Evolutionary conservation across 2,797 vertebrate species (phyloP).

Genomic region (Poecilia gillii): DNA sequence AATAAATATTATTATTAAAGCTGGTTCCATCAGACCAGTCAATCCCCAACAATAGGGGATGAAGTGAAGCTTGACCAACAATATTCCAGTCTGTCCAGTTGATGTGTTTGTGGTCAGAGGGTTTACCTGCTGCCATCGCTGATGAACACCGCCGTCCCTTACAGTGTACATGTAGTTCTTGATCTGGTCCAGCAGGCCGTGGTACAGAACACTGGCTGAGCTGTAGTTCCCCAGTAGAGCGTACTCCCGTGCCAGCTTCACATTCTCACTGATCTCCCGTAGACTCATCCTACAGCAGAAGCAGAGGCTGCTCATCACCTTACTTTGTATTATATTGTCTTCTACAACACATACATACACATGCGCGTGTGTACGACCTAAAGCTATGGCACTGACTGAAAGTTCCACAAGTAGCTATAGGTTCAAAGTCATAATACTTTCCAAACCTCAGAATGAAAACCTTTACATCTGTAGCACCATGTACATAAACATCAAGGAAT

Average conservation of each 20-base stretch:
- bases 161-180: slow-evolving; percentile 88
- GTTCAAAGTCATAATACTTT: background rate
- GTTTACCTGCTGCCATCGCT: slow-evolving; percentile 94
- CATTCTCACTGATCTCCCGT: slow-evolving; percentile 94
- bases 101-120: background rate
- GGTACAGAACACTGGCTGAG: slow-evolving; percentile 93
- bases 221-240: slow-evolving; percentile 96
- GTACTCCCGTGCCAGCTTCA: slow-evolving; percentile 96
- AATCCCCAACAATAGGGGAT: background rate
- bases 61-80: background rate
- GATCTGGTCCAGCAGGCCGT: slow-evolving; percentile 94
- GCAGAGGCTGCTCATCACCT: background rate
- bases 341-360: background rate
- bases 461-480: background rate
- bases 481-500: background rate
- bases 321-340: background rate
- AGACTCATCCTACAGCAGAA: slow-evolving; percentile 88
- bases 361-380: no score
- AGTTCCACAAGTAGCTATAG: background rate
- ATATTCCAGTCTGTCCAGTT: background rate
- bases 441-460: background rate
- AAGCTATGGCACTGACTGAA: background rate
- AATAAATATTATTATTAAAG: no score
- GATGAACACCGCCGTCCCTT: slow-evolving; percentile 87
- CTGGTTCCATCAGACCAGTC: background rate